phyloP scores from a whole-genome alignment of 1,140 invertebrate species.

The Sitophilus oryzae region DNA sequence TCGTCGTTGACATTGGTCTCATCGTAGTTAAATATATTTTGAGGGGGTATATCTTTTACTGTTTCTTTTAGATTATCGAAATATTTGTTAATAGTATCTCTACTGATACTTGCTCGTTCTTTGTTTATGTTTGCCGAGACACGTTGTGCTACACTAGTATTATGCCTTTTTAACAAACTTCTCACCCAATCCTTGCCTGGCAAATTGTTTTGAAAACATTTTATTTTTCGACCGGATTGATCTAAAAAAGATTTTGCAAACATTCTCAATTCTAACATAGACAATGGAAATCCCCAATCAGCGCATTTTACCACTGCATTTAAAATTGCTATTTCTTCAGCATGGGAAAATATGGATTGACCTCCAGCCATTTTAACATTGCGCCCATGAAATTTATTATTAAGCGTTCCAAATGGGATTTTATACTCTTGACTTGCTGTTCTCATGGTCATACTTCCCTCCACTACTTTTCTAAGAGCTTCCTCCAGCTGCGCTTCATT shows the following conservation, averaged over 20 bases:
- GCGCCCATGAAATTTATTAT: slow-evolving; percentile 5
- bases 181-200: no score
- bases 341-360: slow-evolving; percentile 3
- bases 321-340: slow-evolving; percentile 3
- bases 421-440: not conserved
- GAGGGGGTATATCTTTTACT: not conserved
- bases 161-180: slow-evolving; percentile 1
- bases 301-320: slow-evolving; percentile 5
- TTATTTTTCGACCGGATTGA: not conserved
- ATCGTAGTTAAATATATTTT: slow-evolving; percentile 4
- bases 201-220: not conserved
- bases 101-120: not conserved
- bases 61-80: slow-evolving; percentile 1
- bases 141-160: slow-evolving; percentile 2
- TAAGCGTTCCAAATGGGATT: slow-evolving; percentile 5
- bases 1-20: not conserved
- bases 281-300: slow-evolving; percentile 2
- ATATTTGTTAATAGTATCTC: slow-evolving; percentile 3
- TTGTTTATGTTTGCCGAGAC: slow-evolving; percentile 6
- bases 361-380: not conserved
- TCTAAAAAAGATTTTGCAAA: slow-evolving; percentile 1
- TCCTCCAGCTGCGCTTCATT: not conserved
- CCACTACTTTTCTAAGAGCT: slow-evolving; percentile 1
- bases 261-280: slow-evolving; percentile 3
- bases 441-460: slow-evolving; percentile 1